phyloP scores from a whole-genome alignment of 2,797 vertebrate species.

The Mus spretus region DNA sequence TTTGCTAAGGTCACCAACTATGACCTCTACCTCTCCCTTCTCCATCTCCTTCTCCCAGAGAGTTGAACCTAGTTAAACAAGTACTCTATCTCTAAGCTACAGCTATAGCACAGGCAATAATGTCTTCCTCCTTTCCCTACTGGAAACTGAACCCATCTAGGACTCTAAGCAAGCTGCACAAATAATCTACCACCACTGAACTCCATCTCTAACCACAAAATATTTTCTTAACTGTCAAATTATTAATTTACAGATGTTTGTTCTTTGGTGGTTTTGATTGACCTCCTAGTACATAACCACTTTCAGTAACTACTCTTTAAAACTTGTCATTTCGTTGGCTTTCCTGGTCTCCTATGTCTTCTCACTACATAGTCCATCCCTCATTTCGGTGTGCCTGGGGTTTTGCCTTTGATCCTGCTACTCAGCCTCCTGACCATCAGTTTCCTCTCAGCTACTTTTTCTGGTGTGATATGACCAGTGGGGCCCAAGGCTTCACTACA shows the following conservation, averaged over 20 bases:
- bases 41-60: not conserved
- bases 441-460: not conserved
- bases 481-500: slow-evolving; percentile 6
- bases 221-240: not conserved
- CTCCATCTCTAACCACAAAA: not conserved
- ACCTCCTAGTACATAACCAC: slow-evolving; percentile 3
- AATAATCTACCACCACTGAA: not conserved
- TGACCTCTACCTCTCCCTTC: not conserved
- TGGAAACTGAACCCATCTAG: not conserved
- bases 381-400: not conserved
- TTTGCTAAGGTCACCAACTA: not conserved
- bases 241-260: slow-evolving; percentile 26
- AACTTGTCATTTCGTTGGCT: slow-evolving; percentile 3
- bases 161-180: not conserved
- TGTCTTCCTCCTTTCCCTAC: not conserved
- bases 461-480: not conserved
- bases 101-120: too few species aligned
- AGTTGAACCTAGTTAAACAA: not conserved
- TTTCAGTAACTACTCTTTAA: slow-evolving; percentile 22
- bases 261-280: not conserved
- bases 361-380: not conserved
- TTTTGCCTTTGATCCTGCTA: slow-evolving; percentile 43
- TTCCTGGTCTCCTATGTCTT: slow-evolving; percentile 44
- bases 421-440: not conserved
- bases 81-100: not conserved